A percentile compares a stretch with the other conserved stretches of the same genome.
These are phyloP conservation scores for Anticlea derivata DNA, from an alignment of 2,888 invertebrate species.

Conservation along the genomic window DNA sequence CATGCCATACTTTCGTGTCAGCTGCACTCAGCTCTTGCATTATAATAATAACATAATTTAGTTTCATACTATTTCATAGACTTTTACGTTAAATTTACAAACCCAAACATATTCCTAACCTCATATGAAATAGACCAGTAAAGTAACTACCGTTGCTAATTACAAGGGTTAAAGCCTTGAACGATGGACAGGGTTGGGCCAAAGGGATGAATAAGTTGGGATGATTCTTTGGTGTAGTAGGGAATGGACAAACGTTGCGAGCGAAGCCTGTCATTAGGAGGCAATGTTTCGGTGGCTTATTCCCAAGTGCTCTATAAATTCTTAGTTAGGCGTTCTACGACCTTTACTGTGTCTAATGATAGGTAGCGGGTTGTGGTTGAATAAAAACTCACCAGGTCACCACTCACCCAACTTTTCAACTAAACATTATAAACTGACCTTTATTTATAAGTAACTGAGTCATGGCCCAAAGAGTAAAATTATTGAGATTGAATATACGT, in stretches of 20 bases:
- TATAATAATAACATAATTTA: background rate
- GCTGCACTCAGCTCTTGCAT: conserved; percentile 57
- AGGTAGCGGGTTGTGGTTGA: no score
- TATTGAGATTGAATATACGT: no score
- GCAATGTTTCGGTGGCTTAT: conserved; percentile 54
- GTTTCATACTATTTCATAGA: background rate
- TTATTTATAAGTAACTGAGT: no score
- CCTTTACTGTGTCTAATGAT: no score
- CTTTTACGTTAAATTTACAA: no score
- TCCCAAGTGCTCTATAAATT: conserved; percentile 14
- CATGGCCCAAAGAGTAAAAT: no score
- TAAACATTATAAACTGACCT: no score
- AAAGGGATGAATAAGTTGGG: conserved; percentile 70
- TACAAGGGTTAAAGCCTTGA: conserved; percentile 65
- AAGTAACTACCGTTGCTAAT: conserved; percentile 63
- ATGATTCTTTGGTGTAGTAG: conserved; percentile 65
- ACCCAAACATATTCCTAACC: no score
- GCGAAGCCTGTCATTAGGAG: conserved; percentile 66
- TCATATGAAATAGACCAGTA: conserved; percentile 43
- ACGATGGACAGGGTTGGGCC: conserved; percentile 50
- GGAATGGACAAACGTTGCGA: conserved; percentile 53
- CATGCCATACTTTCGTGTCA: conserved; percentile 61
- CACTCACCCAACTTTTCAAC: no score
- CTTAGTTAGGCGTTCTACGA: background rate
- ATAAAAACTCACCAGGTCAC: no score